phyloP scores from a whole-genome alignment of 2,113 vertebrate genomes.

The Panthera tigris region DNA sequence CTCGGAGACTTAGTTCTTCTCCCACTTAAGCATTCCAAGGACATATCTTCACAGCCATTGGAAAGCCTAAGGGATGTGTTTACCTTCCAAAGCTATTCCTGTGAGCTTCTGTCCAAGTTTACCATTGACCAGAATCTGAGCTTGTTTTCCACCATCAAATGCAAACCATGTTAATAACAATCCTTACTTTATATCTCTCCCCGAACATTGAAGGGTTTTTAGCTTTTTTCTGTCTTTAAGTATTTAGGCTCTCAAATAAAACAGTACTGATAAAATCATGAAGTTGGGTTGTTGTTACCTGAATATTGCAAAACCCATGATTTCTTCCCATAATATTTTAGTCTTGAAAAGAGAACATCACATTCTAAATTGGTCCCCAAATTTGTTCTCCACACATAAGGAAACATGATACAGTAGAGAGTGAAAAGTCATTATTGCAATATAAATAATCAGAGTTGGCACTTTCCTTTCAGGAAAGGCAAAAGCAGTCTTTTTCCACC shows the following conservation, averaged over 20 bases:
- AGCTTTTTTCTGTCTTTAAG: not conserved
- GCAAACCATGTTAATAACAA: not conserved
- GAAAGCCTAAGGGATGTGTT: not conserved
- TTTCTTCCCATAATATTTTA: not conserved
- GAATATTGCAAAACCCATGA: not conserved
- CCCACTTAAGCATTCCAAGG: too few relatives aligned
- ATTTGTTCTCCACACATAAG: not conserved
- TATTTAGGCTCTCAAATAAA: not conserved
- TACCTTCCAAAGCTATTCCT: not conserved
- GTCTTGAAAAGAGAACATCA: not conserved
- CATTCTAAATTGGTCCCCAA: not conserved
- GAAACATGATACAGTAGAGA: not conserved
- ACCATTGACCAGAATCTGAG: not conserved
- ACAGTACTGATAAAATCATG: not conserved
- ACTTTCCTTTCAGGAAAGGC: conserved; percentile 17
- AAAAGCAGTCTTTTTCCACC: not conserved
- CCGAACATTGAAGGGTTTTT: not conserved
- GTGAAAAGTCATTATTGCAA: not conserved
- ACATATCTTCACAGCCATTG: too few relatives aligned
- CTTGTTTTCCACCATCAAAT: not conserved
- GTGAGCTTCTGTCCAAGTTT: not conserved
- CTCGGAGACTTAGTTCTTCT: not conserved
- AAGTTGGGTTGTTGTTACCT: not conserved
- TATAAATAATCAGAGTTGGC: not conserved
- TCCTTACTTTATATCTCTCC: not conserved